Percentiles rank a stretch among this genome's conserved stretches.
Conservation (phyloP, 2,113 vertebrate genomes). For the Oryctolagus cuniculus region DNA sequence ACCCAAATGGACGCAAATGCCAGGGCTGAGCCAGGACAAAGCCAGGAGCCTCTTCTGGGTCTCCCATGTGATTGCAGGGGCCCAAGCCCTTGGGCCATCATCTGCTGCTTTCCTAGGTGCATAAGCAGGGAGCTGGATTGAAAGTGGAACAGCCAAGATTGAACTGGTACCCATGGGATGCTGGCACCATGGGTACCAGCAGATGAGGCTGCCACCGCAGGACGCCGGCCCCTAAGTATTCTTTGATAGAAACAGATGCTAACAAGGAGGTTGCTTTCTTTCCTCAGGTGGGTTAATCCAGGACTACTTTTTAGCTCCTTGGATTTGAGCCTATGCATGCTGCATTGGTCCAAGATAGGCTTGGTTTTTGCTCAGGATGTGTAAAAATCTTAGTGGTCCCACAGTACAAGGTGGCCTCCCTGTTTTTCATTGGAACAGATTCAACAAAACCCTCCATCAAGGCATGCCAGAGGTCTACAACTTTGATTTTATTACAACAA, state of each 20-base stretch:
- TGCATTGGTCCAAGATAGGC: too few species aligned
- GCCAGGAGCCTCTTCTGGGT: too few species aligned
- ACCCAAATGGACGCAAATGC: too few species aligned
- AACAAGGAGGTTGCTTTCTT: background rate
- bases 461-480: conserved; percentile 92
- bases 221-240: background rate
- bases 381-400: conserved; percentile 89
- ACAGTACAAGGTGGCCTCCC: conserved; percentile 92
- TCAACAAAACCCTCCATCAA: conserved; percentile 90
- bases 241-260: background rate
- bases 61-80: too few species aligned
- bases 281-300: background rate
- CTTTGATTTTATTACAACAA: conserved; percentile 92
- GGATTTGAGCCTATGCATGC: background rate
- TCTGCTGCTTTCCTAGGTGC: too few species aligned
- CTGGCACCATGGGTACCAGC: too few species aligned
- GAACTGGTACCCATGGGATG: too few species aligned
- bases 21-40: too few species aligned
- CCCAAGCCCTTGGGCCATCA: too few species aligned
- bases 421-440: conserved; percentile 91
- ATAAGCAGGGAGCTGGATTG: too few species aligned
- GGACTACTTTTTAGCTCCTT: background rate
- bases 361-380: background rate
- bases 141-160: too few species aligned
- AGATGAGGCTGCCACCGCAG: too few species aligned